Evolutionary conservation across 2,113 vertebrate species (phyloP).

Genomic region (Gobio gobio): DNA sequence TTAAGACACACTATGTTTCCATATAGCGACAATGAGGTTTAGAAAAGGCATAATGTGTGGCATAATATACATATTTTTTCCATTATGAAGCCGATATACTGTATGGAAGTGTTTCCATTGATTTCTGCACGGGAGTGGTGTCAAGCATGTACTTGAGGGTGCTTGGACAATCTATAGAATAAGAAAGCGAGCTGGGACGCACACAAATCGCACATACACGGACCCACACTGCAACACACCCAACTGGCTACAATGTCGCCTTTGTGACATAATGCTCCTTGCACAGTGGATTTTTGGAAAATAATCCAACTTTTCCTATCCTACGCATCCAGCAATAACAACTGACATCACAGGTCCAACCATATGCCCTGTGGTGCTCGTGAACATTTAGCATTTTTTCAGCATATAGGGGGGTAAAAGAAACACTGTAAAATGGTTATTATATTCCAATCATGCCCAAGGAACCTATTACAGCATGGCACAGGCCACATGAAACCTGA

Average conservation of each 20-base stretch:
- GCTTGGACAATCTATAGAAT: conserved; percentile 65
- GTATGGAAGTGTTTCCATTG: conserved; percentile 66
- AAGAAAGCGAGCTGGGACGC: conserved; percentile 48
- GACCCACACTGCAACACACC: conserved; percentile 60
- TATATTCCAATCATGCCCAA: conserved; percentile 74
- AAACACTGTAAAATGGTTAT: conserved; percentile 74
- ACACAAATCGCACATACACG: conserved; percentile 28
- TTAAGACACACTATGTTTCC: not conserved
- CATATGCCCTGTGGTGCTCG: conserved; percentile 73
- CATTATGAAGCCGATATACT: conserved; percentile 58
- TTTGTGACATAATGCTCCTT: conserved; percentile 79
- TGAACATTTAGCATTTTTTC: conserved; percentile 67
- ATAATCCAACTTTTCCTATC: conserved; percentile 76
- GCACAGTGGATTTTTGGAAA: conserved; percentile 75
- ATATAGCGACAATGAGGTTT: not conserved
- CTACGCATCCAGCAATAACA: conserved; percentile 81
- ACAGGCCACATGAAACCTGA: conserved; percentile 63
- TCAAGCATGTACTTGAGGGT: conserved; percentile 66
- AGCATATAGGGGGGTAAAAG: conserved; percentile 63
- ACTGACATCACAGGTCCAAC: conserved; percentile 77
- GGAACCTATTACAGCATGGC: conserved; percentile 73
- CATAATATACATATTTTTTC: conserved; percentile 34
- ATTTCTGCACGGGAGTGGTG: conserved; percentile 63
- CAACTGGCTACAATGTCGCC: conserved; percentile 74
- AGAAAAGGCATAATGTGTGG: not conserved